Evolutionary conservation across 2,797 vertebrate genomes (phyloP), one percentile per base, ranked within the genome.

Genomic region (Coccyzus lansbergi): DNA sequence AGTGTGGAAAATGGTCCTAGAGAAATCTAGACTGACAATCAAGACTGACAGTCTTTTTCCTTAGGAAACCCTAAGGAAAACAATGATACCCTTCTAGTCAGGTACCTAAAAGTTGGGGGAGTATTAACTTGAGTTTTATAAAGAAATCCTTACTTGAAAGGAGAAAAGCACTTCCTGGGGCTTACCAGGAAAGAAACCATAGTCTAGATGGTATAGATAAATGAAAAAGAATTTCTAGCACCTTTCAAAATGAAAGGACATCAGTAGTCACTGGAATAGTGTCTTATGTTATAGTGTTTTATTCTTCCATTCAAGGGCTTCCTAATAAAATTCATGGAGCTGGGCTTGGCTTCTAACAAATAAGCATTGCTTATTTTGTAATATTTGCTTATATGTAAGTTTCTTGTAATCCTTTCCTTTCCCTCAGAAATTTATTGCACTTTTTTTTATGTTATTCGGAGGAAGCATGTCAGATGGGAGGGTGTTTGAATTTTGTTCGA

Each of bases 171-270:
- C 0, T 72, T 88, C 33, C 46, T 68, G 29, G 46, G 62, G 42
- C 4, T 74, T 33, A 25, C 5, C 4, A 8, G 22, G 55, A 33
- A 19, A 42, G 10, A 21, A 63, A 10, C 0, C 0, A 15, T 18
- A 46, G 17, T 34, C 28, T 65, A 7, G 1, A 5, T 64, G 17
- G 15, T 31, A 34, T 9, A 7, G 34, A 26, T 49, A 59, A 63
- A 33, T 5, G 3, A 22, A 40, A 38, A 59, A 65, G 1, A 67
- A 42, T 53, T 51, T 6, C 16, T 10, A 49, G 12, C 16, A 33
- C 28, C 34, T 77, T 42, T 28, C 13, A 68, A 62, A 68, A 38
- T 24, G 8, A 36, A 36, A 44, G 16, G 17, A 11, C 7, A 21
- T 83, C 3, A 13, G 15, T 38, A 55, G 15, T 11, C 10, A 20